These are phyloP conservation scores for Sinosuthora webbiana DNA, from an alignment of 2,113 vertebrate genomes.

Conservation along the genomic window DNA sequence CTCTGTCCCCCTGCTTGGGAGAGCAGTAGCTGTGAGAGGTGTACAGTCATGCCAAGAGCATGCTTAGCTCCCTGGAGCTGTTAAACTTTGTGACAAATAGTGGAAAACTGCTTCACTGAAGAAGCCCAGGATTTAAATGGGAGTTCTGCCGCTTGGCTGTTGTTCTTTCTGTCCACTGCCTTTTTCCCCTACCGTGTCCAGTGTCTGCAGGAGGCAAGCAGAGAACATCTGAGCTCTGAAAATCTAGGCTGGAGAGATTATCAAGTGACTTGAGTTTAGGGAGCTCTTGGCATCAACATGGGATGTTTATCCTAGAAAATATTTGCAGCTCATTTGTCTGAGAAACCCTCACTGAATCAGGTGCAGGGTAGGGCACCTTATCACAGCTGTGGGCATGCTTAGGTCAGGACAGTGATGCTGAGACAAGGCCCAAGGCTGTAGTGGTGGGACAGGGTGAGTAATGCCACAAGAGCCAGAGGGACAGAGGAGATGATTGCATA, in stretches of 20 bases:
- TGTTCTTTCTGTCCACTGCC: background rate
- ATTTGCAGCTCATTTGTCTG: background rate
- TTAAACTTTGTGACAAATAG: constrained; percentile 7
- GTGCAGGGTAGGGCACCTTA: background rate
- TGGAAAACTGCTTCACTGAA: constrained; percentile 28
- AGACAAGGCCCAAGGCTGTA: background rate
- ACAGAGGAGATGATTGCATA: background rate
- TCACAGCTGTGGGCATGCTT: background rate
- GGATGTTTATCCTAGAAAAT: background rate
- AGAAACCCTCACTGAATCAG: background rate
- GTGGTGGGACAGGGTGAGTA: background rate
- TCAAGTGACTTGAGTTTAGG: background rate
- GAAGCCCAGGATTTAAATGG: background rate
- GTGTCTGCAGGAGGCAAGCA: background rate
- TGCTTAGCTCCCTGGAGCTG: background rate
- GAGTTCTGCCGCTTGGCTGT: background rate
- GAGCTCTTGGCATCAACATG: background rate
- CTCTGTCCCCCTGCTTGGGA: background rate
- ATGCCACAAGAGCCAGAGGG: background rate
- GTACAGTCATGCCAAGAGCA: background rate
- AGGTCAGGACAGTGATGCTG: background rate
- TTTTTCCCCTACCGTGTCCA: background rate
- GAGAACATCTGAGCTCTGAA: background rate
- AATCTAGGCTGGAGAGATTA: background rate
- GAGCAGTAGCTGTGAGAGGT: constrained; percentile 24